These are phyloP conservation scores for Nannoperca australis DNA, from an alignment of 2,797 vertebrate species.

Conservation along the genomic window DNA sequence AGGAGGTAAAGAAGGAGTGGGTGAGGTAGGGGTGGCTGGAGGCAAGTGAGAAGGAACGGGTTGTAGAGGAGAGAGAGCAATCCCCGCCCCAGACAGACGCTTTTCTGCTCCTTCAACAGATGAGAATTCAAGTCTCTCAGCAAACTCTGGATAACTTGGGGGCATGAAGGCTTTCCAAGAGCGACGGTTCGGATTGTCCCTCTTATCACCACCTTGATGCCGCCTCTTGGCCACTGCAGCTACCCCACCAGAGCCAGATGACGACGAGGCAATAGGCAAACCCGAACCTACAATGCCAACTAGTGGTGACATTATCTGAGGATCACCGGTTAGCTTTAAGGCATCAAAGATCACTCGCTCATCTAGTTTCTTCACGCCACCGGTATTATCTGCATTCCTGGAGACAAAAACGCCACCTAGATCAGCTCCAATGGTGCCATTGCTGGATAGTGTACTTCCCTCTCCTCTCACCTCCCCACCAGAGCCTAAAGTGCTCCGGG, in stretches of 20 bases:
- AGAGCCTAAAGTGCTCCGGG: slow-evolving; percentile 91
- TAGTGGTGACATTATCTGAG: slow-evolving; percentile 90
- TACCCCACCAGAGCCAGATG: slow-evolving; percentile 79
- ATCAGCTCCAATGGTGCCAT: slow-evolving; percentile 92
- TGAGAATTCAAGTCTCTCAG: slow-evolving; percentile 92
- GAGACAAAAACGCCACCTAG: slow-evolving; percentile 88
- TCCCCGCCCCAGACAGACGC: slow-evolving; percentile 85
- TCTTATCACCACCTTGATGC: slow-evolving; percentile 85
- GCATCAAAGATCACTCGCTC: slow-evolving; percentile 98
- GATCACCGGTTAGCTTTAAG: slow-evolving; percentile 93
- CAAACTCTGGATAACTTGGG: slow-evolving; percentile 95
- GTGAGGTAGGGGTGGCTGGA: slow-evolving; percentile 75
- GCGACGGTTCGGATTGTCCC: slow-evolving; percentile 94
- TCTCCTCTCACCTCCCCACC: slow-evolving; percentile 88
- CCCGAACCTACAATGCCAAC: slow-evolving; percentile 76
- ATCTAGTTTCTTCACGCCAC: slow-evolving; percentile 89
- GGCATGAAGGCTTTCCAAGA: slow-evolving; percentile 99
- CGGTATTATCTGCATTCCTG: slow-evolving; percentile 80
- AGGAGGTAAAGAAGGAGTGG: slow-evolving; percentile 77
- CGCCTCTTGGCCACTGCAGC: slow-evolving; percentile 85
- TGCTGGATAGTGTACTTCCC: slow-evolving; percentile 93
- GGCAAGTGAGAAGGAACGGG: slow-evolving; percentile 63
- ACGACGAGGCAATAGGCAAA: slow-evolving; percentile 78
- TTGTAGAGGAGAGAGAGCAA: slow-evolving; percentile 83
- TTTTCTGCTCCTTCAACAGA: slow-evolving; percentile 89